Evolutionary conservation across 2,888 invertebrate genomes (phyloP).

Genomic region (Nomada fabriciana): DNA sequence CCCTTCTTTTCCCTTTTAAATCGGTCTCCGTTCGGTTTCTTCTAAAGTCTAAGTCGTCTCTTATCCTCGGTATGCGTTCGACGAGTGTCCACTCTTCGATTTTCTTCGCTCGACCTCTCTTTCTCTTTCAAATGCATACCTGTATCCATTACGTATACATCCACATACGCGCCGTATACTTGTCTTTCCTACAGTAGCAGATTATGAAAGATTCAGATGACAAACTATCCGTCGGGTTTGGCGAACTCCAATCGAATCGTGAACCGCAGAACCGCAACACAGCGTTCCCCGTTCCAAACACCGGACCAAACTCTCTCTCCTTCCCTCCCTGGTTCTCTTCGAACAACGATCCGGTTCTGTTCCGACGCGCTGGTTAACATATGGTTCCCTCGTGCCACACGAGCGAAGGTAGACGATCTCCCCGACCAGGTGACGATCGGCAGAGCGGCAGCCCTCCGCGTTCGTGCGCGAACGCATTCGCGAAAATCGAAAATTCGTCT

Average conservation of each 20-base stretch:
- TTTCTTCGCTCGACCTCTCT: background rate
- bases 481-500: background rate
- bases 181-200: background rate
- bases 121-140: background rate
- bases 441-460: background rate
- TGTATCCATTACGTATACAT: background rate
- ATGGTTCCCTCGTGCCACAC: background rate
- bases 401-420: background rate
- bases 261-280: conserved; percentile 12
- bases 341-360: background rate
- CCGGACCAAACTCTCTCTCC: background rate
- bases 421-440: too few species aligned
- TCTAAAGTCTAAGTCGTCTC: conserved; percentile 12
- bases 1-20: background rate
- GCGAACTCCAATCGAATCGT: background rate
- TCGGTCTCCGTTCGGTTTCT: conserved; percentile 4
- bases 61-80: conserved; percentile 5
- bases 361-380: background rate
- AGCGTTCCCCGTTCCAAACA: background rate
- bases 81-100: background rate
- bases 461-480: background rate
- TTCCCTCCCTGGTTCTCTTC: background rate
- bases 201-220: background rate
- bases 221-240: background rate
- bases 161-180: background rate